phyloP scores from a whole-genome alignment of 2,797 vertebrate species.

The Fistularia tabacaria region DNA sequence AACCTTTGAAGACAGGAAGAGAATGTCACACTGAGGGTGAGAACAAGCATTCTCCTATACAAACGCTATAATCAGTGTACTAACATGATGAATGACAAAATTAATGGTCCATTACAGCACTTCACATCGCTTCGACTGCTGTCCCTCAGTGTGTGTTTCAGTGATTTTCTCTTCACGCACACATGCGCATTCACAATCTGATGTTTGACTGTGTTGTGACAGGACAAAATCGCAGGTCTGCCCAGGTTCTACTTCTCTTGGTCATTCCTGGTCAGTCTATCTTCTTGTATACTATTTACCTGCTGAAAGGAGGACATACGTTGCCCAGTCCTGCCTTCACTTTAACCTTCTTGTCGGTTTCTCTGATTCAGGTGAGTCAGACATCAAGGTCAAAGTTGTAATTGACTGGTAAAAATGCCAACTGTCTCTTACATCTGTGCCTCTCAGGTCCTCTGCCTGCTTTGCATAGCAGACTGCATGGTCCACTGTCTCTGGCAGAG shows the following conservation, averaged over 20 bases:
- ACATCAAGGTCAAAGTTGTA: not conserved
- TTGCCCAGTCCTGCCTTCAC: conserved; percentile 84
- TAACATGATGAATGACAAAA: too few species aligned
- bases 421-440: conserved; percentile 1
- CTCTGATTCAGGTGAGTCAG: conserved; percentile 84
- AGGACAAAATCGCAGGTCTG: conserved; percentile 88
- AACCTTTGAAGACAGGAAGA: too few species aligned
- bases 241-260: conserved; percentile 86
- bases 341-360: conserved; percentile 82
- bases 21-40: too few species aligned
- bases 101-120: too few species aligned
- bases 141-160: too few species aligned
- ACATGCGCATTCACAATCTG: not conserved
- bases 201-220: conserved; percentile 11
- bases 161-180: too few species aligned
- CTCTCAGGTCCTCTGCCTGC: conserved; percentile 81
- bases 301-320: conserved; percentile 86
- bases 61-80: too few species aligned
- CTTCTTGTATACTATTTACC: conserved; percentile 85
- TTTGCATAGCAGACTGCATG: conserved; percentile 89
- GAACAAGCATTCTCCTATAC: too few species aligned
- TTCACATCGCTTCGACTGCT: too few species aligned
- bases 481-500: conserved; percentile 90
- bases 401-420: too few species aligned
- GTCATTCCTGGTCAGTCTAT: conserved; percentile 89